phyloP scores from a whole-genome alignment of 2,797 vertebrate genomes.

The Tenualosa thibaudeaui region DNA sequence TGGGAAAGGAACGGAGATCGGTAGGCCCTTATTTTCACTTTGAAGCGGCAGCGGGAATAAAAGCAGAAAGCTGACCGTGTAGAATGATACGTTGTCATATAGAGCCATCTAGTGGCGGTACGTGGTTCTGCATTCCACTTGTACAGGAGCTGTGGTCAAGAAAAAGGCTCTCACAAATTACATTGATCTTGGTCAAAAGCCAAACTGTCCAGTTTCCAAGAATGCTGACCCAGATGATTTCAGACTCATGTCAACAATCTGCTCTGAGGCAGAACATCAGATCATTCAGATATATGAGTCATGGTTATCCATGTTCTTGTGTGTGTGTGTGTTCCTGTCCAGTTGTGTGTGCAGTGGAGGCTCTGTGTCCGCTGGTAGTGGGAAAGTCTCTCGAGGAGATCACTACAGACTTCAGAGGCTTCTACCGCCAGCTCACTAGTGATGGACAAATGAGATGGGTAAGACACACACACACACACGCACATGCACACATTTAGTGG shows the following conservation, averaged over 20 bases:
- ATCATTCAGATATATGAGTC: too few species aligned
- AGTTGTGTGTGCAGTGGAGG: slow-evolving; percentile 78
- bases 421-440: slow-evolving; percentile 79
- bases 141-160: too few species aligned
- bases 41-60: not conserved
- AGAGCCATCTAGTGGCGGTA: not conserved
- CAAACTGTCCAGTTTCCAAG: too few species aligned
- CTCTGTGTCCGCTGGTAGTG: slow-evolving; percentile 69
- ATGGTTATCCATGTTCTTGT: not conserved
- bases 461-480: slow-evolving; percentile 34
- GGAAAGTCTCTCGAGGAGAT: slow-evolving; percentile 76
- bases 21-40: slow-evolving; percentile 58
- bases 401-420: slow-evolving; percentile 76
- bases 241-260: too few species aligned
- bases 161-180: too few species aligned
- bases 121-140: not conserved
- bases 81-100: not conserved
- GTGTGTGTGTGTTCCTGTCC: slow-evolving; percentile 25
- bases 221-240: too few species aligned
- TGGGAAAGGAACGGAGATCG: slow-evolving; percentile 85
- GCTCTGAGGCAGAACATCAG: too few species aligned
- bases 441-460: slow-evolving; percentile 83
- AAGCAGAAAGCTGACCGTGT: not conserved
- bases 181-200: too few species aligned
- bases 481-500: not conserved